Percentiles rank a stretch among this genome's conserved stretches.
These are phyloP conservation scores for Coranthus polyacanthus DNA, from an alignment of 2,797 vertebrate genomes.

Conservation along the genomic window DNA sequence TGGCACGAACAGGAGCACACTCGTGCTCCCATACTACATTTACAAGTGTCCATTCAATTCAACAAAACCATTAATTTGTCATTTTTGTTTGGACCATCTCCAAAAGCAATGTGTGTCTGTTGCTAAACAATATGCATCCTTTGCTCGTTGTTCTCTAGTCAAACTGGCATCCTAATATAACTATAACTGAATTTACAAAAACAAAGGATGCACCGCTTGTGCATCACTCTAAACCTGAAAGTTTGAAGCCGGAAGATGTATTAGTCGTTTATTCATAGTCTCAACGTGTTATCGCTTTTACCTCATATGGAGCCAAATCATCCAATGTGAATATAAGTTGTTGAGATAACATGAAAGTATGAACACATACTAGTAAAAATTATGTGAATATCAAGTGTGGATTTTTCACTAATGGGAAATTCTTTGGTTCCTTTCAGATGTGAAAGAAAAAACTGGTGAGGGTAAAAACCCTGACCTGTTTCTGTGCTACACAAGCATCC, in stretches of 20 bases:
- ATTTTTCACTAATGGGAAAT: no score
- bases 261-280: no score
- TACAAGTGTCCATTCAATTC: not conserved
- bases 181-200: constrained; percentile 4
- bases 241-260: no score
- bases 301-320: no score
- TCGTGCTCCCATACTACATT: constrained; percentile 11
- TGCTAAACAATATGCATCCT: not conserved
- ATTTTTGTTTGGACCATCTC: not conserved
- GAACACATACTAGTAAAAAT: no score
- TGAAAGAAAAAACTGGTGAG: constrained; percentile 15
- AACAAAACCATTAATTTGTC: not conserved
- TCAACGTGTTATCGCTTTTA: no score
- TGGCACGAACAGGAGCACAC: not conserved
- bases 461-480: constrained; percentile 34
- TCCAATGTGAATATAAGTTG: no score
- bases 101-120: constrained; percentile 2
- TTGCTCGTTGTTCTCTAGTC: not conserved
- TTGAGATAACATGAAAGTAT: no score
- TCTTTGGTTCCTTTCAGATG: constrained; percentile 10
- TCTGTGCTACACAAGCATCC: constrained; percentile 45
- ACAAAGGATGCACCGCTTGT: not conserved
- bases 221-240: not conserved
- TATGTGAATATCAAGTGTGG: no score
- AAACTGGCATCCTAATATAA: not conserved